phyloP scores from a whole-genome alignment of 2,797 vertebrate genomes.

The Poecilia picta region DNA sequence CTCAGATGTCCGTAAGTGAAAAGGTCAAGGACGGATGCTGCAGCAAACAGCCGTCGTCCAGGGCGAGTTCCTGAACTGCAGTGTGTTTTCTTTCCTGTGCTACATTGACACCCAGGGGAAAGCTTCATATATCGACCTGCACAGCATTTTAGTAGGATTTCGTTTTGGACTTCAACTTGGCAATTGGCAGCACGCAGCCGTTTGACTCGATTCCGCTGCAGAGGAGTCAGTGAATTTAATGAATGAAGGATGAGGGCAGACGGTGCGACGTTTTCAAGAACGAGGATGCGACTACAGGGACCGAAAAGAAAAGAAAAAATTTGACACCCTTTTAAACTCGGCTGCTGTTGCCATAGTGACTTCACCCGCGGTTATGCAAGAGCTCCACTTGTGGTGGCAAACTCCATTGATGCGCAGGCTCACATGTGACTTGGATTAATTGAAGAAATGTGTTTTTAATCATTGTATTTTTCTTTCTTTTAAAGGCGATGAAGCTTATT shows the following conservation, averaged over 20 bases:
- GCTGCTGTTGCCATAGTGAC: slow-evolving; percentile 74
- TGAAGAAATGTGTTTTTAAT: neutral
- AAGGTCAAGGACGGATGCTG: slow-evolving; percentile 12
- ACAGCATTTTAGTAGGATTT: neutral
- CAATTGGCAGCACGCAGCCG: too few species aligned
- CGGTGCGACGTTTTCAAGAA: slow-evolving; percentile 8
- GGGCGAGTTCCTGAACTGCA: neutral
- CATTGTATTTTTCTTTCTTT: neutral
- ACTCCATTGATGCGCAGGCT: slow-evolving; percentile 29
- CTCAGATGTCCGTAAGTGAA: slow-evolving; percentile 8
- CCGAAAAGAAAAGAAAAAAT: slow-evolving; percentile 5
- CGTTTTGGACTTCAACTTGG: neutral
- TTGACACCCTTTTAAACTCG: slow-evolving; percentile 40
- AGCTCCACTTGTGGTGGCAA: slow-evolving; percentile 63
- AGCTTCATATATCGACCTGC: neutral
- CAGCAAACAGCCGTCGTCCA: neutral
- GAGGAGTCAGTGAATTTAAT: slow-evolving; percentile 11
- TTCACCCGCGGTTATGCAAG: slow-evolving; percentile 70
- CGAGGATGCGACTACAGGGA: slow-evolving; percentile 1
- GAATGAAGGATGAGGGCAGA: slow-evolving; percentile 16
- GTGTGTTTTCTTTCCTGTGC: neutral
- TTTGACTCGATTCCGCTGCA: neutral
- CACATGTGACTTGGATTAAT: neutral
- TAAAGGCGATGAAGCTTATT: neutral
- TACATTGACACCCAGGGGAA: neutral